phyloP scores from a whole-genome alignment of 2,797 vertebrate species.

The Allobates femoralis region DNA sequence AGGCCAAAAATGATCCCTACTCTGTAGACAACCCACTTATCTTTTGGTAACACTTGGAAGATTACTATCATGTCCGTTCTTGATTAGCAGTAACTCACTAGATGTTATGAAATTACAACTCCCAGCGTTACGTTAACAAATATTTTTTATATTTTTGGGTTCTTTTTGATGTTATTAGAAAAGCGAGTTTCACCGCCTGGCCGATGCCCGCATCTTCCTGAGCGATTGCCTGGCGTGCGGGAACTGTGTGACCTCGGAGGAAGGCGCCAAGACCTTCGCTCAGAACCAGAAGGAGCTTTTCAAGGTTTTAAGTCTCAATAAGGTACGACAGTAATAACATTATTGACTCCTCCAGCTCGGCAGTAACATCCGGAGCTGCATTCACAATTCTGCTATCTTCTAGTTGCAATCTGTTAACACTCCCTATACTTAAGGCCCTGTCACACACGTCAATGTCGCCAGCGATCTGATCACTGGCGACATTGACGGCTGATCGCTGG shows the following conservation, averaged over 20 bases:
- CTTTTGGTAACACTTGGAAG: too few species aligned
- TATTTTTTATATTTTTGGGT: background rate
- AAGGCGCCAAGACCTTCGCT: constrained; percentile 86
- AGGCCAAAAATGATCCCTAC: too few species aligned
- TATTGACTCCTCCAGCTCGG: background rate
- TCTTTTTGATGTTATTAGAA: constrained; percentile 69
- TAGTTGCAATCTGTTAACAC: background rate
- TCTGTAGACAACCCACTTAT: too few species aligned
- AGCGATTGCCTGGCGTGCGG: constrained; percentile 95
- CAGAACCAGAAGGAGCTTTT: constrained; percentile 89
- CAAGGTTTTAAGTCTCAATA: constrained; percentile 85
- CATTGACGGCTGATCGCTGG: too few species aligned
- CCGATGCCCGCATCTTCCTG: constrained; percentile 83
- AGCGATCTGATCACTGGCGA: too few species aligned
- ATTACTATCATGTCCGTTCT: too few species aligned
- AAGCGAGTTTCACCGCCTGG: constrained; percentile 77
- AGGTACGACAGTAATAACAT: constrained; percentile 76
- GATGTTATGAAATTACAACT: too few species aligned
- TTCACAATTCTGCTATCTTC: background rate
- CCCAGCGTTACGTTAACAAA: too few species aligned
- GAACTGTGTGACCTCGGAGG: constrained; percentile 88
- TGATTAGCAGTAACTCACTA: too few species aligned
- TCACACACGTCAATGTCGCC: too few species aligned
- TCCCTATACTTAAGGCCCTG: too few species aligned
- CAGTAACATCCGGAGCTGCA: background rate